Evolutionary conservation across 2,113 vertebrate species (phyloP), one percentile per base, ranked within the genome.

Genomic region (Uria lomvia): DNA sequence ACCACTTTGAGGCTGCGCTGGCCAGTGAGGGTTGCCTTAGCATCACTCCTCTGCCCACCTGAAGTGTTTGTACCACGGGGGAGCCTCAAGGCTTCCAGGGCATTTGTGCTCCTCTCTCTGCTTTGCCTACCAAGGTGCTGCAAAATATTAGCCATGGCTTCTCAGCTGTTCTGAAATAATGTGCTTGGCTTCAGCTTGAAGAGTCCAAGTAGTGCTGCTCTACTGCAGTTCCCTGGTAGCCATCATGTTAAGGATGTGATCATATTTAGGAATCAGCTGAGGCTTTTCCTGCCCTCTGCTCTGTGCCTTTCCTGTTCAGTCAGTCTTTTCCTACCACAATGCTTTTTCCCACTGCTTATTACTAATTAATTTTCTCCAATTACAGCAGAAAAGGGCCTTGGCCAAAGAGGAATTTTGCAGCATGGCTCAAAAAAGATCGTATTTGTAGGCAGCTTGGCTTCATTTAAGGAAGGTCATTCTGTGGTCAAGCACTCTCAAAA

Each of bases 291-390:
- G 24, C 71, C 59, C 20, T 91, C 80, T 75, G 56, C 27, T 94
- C 86, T 40, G 40, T 36, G 66, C 38, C 36, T 72, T 66, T 81
- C 36, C 21, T 7, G 15, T 81, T 89, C 43, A 45, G 4, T 11
- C 26, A 4, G 47, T 52, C 47, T 87, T 91, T 43, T 84, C n/a
- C 63, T 76, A 56, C 21, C 49, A 78, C 40, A 17, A 10, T 78
- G 30, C 21, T 87, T 91, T 77, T 67, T 5, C 45, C 19, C 34
- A 59, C 60, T 84, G 38, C 58, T 91, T 59, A 88, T 89, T 77
- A 75, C 26, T 60, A 91, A 82, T 71, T 86, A 10, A 67, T 91
- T 96, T 94, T 75, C 76, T 96, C 79, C 76, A 76, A 20, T 91
- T 94, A 87, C 29, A 89, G 43, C 24, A 65, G 75, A 81, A 86